These are phyloP conservation scores for Brachyalestes nurse DNA, from an alignment of 2,797 vertebrate species.

Conservation along the genomic window DNA sequence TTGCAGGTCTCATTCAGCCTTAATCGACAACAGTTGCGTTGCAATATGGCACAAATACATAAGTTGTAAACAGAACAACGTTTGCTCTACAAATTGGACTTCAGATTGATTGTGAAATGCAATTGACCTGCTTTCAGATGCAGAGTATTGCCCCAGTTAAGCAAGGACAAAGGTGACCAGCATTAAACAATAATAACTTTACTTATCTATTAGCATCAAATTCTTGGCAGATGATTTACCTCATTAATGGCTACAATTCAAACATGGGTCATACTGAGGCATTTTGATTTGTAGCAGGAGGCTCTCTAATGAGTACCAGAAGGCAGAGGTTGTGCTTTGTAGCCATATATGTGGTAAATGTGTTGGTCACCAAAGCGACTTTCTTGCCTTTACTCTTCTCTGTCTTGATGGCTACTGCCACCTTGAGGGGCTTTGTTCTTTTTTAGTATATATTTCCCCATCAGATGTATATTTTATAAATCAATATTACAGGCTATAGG, in stretches of 20 bases:
- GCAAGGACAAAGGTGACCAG: constrained; percentile 13
- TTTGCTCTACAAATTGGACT: constrained; percentile 6
- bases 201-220: neutral
- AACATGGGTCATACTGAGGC: constrained; percentile 1
- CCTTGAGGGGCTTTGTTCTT: constrained; percentile 9
- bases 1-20: constrained; percentile 42
- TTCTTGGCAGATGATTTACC: constrained; percentile 11
- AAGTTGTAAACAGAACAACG: neutral
- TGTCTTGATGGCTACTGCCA: constrained; percentile 1
- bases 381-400: neutral
- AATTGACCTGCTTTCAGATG: neutral
- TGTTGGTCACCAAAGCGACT: constrained; percentile 30
- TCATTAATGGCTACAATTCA: constrained; percentile 10
- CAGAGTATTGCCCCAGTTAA: neutral
- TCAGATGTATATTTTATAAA: constrained; percentile 36
- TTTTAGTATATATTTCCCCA: constrained; percentile 14
- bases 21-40: constrained; percentile 29
- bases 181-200: neutral
- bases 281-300: neutral
- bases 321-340: constrained; percentile 7
- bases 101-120: neutral
- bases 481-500: constrained; percentile 32
- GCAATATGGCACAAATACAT: constrained; percentile 9
- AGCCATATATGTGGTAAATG: constrained; percentile 17
- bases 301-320: neutral